Conservation (phyloP, 2,888 invertebrate species). For the Acanthopleura granulata region DNA sequence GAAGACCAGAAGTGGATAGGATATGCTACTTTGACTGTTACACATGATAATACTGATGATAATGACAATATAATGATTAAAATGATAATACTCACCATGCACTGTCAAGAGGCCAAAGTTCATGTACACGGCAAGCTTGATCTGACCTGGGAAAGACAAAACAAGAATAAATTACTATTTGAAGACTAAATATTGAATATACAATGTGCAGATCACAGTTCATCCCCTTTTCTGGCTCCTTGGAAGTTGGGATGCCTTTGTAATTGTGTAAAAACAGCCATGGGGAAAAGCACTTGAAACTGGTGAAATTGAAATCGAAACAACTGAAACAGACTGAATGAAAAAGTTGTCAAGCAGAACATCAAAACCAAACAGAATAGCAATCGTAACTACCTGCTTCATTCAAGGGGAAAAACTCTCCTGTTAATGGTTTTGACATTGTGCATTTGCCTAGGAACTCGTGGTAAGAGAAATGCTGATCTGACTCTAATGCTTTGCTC, state of each 20-base stretch:
- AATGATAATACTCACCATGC: constrained; percentile 48
- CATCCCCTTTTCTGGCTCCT: no score
- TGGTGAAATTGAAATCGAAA: no score
- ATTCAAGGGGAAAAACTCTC: background rate
- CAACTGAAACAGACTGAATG: no score
- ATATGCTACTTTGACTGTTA: background rate
- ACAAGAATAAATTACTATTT: background rate
- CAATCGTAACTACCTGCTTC: constrained; percentile 8
- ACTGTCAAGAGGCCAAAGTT: constrained; percentile 64
- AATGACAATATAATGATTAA: no score
- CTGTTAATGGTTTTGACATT: background rate
- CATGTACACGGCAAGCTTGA: constrained; percentile 61
- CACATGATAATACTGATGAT: background rate
- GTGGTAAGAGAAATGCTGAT: constrained; percentile 15
- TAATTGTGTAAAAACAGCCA: no score
- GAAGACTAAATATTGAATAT: no score
- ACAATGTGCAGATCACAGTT: no score
- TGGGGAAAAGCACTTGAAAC: no score
- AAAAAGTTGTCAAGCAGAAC: no score
- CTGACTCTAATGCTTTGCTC: background rate
- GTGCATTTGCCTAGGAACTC: constrained; percentile 13
- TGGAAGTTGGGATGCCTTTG: no score
- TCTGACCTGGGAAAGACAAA: constrained; percentile 51
- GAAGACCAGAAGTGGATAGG: background rate
- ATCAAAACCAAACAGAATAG: no score